Conservation (phyloP, 2,113 vertebrate species). For the Myotis davidii region DNA sequence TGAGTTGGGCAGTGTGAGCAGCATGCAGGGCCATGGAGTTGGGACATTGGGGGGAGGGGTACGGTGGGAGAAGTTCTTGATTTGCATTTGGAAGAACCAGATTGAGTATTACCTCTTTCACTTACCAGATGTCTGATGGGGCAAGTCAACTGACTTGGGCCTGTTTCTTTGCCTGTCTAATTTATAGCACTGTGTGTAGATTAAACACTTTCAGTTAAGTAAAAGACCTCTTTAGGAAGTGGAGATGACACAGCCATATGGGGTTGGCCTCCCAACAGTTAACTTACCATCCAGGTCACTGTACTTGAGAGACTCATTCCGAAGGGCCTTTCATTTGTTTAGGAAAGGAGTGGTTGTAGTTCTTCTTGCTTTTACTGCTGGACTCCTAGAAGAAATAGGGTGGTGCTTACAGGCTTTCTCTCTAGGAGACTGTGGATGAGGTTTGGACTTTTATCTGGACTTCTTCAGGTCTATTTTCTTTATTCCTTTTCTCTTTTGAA, state of each 20-base stretch:
- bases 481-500: background rate
- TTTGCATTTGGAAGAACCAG: background rate
- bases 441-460: background rate
- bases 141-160: background rate
- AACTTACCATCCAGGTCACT: background rate
- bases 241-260: background rate
- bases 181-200: background rate
- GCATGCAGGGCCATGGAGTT: fast-evolving
- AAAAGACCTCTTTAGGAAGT: background rate
- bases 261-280: background rate
- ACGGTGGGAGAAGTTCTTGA: background rate
- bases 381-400: background rate
- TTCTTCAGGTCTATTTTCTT: background rate
- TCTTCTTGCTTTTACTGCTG: background rate
- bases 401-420: background rate
- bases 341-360: background rate
- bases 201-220: background rate
- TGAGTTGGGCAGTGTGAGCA: background rate
- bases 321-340: background rate
- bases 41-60: fast-evolving
- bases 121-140: background rate
- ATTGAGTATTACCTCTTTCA: background rate
- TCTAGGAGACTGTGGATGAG: background rate
- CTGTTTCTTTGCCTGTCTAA: background rate
- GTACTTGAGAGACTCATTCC: background rate